Conservation (phyloP, 2,888 invertebrate genomes). For the Imbricaverruca yamaguchii region DNA sequence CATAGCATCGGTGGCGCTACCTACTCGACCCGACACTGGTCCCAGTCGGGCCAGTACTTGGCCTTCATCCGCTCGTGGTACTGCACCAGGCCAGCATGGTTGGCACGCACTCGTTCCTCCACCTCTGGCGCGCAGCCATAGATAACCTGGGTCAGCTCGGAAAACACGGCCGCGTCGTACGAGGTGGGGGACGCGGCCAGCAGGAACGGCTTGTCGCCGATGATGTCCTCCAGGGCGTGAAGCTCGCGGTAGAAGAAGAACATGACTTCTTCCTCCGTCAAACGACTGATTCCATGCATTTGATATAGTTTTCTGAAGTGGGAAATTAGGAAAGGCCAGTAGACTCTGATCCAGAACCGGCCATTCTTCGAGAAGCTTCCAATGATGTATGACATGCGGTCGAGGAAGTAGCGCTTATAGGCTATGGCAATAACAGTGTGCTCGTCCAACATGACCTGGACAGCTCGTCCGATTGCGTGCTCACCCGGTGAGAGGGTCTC, state of each 20-base stretch:
- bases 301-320: background rate
- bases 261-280: background rate
- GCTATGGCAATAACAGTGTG: conserved; percentile 34
- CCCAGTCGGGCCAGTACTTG: conserved; percentile 42
- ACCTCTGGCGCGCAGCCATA: conserved; percentile 37
- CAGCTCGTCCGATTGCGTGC: conserved; percentile 38
- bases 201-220: conserved; percentile 35
- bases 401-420: conserved; percentile 15
- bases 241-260: conserved; percentile 4
- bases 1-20: background rate
- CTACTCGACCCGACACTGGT: background rate
- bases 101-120: conserved; percentile 36
- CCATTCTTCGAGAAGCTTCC: background rate
- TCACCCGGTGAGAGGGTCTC: conserved; percentile 35
- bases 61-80: conserved; percentile 40
- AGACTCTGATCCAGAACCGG: background rate
- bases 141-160: conserved; percentile 39
- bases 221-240: background rate
- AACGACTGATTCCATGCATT: background rate
- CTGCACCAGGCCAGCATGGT: conserved; percentile 37
- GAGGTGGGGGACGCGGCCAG: conserved; percentile 39
- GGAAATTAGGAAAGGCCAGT: background rate
- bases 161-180: conserved; percentile 43
- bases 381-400: background rate
- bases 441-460: conserved; percentile 41